A percentile compares a stretch with the other conserved stretches of the same genome.
These are phyloP conservation scores for Moxostoma hubbsi DNA, from an alignment of 2,797 vertebrate species.

Conservation along the genomic window DNA sequence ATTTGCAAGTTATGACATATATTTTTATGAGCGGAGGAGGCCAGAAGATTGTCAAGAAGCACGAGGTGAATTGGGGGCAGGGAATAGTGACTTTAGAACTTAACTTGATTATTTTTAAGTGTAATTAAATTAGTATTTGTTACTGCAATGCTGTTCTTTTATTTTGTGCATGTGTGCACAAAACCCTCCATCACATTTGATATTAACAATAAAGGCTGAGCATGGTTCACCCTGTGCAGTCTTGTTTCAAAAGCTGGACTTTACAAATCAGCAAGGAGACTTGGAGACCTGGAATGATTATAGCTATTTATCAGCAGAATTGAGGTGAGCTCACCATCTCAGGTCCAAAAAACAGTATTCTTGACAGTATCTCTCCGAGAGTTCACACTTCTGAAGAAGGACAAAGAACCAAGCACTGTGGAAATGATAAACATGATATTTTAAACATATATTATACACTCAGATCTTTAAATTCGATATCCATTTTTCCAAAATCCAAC, in stretches of 20 bases:
- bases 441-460: slow-evolving; percentile 51
- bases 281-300: slow-evolving; percentile 44
- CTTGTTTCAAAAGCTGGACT: slow-evolving; percentile 46
- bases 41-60: slow-evolving; percentile 39
- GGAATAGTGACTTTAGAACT: slow-evolving; percentile 13
- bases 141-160: not conserved
- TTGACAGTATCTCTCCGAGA: slow-evolving; percentile 48
- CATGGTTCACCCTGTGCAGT: slow-evolving; percentile 58
- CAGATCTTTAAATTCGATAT: slow-evolving; percentile 51
- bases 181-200: slow-evolving; percentile 44
- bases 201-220: slow-evolving; percentile 43
- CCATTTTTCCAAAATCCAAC: slow-evolving; percentile 39
- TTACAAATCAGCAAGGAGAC: slow-evolving; percentile 32
- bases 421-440: slow-evolving; percentile 45
- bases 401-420: slow-evolving; percentile 35
- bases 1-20: slow-evolving; percentile 72
- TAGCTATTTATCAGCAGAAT: slow-evolving; percentile 56
- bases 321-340: slow-evolving; percentile 48
- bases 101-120: slow-evolving; percentile 12
- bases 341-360: slow-evolving; percentile 56
- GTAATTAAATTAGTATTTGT: not conserved
- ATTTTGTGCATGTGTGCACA: slow-evolving; percentile 1
- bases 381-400: slow-evolving; percentile 51
- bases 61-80: slow-evolving; percentile 30
- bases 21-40: slow-evolving; percentile 55